A percentile compares a stretch with the other conserved stretches of the same genome.
Evolutionary conservation across 2,888 invertebrate species (phyloP).

Genomic region (Oscheius sp.): DNA sequence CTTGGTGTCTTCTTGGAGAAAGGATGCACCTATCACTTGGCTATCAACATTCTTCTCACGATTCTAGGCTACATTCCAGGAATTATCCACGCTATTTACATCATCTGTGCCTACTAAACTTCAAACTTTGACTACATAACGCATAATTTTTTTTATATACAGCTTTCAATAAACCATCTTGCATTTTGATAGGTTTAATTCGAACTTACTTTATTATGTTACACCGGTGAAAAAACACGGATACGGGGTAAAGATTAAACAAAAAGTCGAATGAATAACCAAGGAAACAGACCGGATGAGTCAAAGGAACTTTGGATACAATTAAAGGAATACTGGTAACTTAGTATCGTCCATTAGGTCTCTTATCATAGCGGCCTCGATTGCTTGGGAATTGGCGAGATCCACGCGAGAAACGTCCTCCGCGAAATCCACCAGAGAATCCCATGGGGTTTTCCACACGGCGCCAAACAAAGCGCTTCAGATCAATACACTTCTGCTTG

Average conservation of each 20-base stretch:
- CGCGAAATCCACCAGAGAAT: neutral
- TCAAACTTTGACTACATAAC: constrained; percentile 21
- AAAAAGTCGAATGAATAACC: neutral
- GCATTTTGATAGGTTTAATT: neutral
- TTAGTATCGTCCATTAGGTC: neutral
- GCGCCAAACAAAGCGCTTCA: constrained; percentile 31
- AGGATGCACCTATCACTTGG: constrained; percentile 55
- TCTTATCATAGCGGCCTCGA: neutral
- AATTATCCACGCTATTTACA: constrained; percentile 55
- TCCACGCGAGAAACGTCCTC: constrained; percentile 2
- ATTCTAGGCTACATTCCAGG: constrained; percentile 62
- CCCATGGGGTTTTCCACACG: constrained; percentile 11
- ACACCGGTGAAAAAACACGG: neutral
- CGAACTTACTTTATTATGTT: no score
- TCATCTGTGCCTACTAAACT: constrained; percentile 38
- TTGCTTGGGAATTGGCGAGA: neutral
- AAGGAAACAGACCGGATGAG: neutral
- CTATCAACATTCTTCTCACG: constrained; percentile 58
- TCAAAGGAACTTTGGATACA: neutral
- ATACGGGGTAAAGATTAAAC: neutral
- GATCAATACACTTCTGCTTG: neutral
- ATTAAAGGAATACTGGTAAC: neutral
- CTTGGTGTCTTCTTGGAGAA: constrained; percentile 59
- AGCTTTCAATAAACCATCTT: neutral
- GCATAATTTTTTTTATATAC: neutral